phyloP scores from a whole-genome alignment of 92 coral and sea anemone species.

The Palythoa grandiflora region DNA sequence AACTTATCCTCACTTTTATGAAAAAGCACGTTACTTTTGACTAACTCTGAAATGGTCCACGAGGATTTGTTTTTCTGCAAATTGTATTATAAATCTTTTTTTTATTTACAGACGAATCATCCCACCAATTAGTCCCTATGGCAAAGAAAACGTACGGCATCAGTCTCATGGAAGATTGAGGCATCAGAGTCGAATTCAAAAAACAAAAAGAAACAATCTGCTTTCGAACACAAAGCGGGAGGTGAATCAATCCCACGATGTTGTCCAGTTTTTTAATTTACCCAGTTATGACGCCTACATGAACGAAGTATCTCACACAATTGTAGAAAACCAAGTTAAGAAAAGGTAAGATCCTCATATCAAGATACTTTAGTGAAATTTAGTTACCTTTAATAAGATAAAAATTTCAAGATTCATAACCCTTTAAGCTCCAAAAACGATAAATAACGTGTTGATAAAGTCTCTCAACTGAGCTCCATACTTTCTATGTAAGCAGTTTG shows the following conservation, averaged over 20 bases:
- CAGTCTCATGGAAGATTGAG: not conserved
- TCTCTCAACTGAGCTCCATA: too few species aligned
- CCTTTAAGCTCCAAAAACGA: too few species aligned
- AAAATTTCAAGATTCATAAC: not conserved
- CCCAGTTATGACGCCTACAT: conserved; percentile 41
- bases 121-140: not conserved
- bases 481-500: too few species aligned
- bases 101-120: not conserved
- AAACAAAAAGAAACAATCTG: not conserved
- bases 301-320: not conserved
- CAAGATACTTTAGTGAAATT: not conserved
- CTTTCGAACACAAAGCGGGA: not conserved
- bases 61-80: too few species aligned
- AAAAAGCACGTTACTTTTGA: too few species aligned
- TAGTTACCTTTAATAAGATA: not conserved
- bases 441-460: too few species aligned
- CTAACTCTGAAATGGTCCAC: too few species aligned
- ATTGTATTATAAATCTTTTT: not conserved
- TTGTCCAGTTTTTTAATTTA: conserved; percentile 32
- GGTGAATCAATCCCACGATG: not conserved
- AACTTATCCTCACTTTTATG: too few species aligned
- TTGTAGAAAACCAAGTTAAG: not conserved
- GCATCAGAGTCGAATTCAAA: not conserved
- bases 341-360: not conserved
- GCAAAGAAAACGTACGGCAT: too few species aligned